These are phyloP conservation scores for Drosophila bifasciata DNA, from an alignment of 1,140 invertebrate species.

Conservation along the genomic window DNA sequence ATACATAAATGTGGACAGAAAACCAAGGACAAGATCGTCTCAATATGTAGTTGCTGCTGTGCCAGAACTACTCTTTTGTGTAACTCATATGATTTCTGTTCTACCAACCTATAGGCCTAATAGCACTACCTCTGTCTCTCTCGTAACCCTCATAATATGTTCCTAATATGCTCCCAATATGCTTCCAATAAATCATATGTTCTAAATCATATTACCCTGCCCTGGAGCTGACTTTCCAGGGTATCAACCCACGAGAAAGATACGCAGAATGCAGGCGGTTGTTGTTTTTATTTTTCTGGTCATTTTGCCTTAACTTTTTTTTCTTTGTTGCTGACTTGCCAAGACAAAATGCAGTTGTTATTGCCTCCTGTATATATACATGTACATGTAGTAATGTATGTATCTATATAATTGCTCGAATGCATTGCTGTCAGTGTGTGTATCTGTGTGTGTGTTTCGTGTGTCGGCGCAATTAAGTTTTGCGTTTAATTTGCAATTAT, in stretches of 20 bases:
- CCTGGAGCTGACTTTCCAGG: no score
- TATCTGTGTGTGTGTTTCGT: slow-evolving; percentile 57
- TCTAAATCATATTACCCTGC: neutral
- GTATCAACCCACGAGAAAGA: no score
- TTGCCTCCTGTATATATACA: slow-evolving; percentile 16
- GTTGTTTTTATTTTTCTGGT: slow-evolving; percentile 26
- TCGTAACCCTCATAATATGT: no score
- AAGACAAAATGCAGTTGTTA: slow-evolving; percentile 60
- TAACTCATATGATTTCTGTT: no score
- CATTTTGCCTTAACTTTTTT: slow-evolving; percentile 39
- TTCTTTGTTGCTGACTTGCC: slow-evolving; percentile 50
- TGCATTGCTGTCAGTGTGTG: slow-evolving; percentile 24
- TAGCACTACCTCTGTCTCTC: no score
- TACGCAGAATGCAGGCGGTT: slow-evolving; percentile 17
- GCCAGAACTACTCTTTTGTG: no score
- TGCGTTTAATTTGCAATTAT: slow-evolving; percentile 83
- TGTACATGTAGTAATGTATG: slow-evolving; percentile 24
- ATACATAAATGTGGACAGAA: no score
- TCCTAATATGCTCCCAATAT: no score
- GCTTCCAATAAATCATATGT: no score
- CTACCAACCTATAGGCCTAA: no score
- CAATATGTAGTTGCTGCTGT: no score
- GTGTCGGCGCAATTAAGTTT: slow-evolving; percentile 80
- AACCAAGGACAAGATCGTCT: no score
- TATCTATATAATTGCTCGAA: slow-evolving; percentile 51